Conservation (phyloP, 2,888 invertebrate genomes). For the Chrysomela aeneicollis region DNA sequence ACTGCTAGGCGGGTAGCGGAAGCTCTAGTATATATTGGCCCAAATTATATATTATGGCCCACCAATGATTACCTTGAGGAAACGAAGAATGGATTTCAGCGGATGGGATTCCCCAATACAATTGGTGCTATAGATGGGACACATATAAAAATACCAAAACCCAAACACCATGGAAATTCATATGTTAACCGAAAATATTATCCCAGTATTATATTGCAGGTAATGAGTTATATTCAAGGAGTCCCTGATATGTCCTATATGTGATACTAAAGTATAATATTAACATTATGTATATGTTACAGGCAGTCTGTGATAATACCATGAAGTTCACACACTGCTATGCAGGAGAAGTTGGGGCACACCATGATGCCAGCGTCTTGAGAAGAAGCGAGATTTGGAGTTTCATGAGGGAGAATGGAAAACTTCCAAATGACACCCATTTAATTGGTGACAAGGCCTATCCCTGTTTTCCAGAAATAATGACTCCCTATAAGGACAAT, state of each 20-base stretch:
- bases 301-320: conserved; percentile 2
- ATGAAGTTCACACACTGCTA: too few species aligned
- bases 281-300: background rate
- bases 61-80: conserved; percentile 1
- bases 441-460: too few species aligned
- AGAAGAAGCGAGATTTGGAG: background rate
- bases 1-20: conserved; percentile 5
- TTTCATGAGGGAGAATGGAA: background rate
- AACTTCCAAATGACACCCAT: too few species aligned
- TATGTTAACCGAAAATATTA: conserved; percentile 23
- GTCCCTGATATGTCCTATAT: too few species aligned
- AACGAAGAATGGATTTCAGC: conserved; percentile 7
- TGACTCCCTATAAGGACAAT: conserved; percentile 1
- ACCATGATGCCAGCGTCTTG: too few species aligned
- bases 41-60: conserved; percentile 4
- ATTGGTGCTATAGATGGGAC: too few species aligned
- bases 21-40: background rate
- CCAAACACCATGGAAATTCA: conserved; percentile 23
- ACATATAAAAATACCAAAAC: conserved; percentile 23
- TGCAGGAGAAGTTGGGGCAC: too few species aligned
- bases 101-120: conserved; percentile 12
- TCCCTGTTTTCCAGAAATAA: too few species aligned
- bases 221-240: conserved; percentile 8
- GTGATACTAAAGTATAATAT: too few species aligned
- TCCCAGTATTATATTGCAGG: conserved; percentile 25